Percentiles rank a stretch among this genome's conserved stretches.
phyloP scores from a whole-genome alignment of 2,797 vertebrate genomes.

The Anisognathus igniventris region DNA sequence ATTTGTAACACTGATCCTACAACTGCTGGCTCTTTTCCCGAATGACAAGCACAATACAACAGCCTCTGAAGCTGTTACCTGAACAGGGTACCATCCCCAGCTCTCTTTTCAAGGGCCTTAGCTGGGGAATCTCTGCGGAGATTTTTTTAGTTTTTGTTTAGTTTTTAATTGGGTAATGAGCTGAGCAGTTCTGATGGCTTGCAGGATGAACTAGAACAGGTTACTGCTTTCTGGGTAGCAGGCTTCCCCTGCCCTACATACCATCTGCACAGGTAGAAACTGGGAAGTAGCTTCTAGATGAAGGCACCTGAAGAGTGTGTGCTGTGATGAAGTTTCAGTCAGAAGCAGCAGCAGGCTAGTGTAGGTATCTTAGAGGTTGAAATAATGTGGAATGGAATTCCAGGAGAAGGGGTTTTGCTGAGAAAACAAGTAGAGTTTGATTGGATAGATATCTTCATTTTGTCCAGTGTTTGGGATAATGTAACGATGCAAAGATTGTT shows the following conservation, averaged over 20 bases:
- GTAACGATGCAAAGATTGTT: background rate
- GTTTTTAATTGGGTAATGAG: slow-evolving; percentile 70
- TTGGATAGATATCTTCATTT: background rate
- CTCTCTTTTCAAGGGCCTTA: slow-evolving; percentile 63
- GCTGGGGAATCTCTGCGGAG: slow-evolving; percentile 65
- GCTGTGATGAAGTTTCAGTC: slow-evolving; percentile 7
- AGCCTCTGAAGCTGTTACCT: slow-evolving; percentile 78
- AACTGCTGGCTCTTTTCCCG: slow-evolving; percentile 70
- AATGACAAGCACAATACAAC: slow-evolving; percentile 77
- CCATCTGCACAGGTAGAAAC: slow-evolving; percentile 25
- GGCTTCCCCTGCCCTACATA: background rate
- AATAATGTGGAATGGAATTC: slow-evolving; percentile 32
- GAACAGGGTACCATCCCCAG: slow-evolving; percentile 69
- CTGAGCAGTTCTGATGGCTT: slow-evolving; percentile 65
- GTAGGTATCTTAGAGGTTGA: slow-evolving; percentile 15
- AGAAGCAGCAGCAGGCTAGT: background rate
- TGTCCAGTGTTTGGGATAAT: background rate
- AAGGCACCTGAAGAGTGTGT: background rate
- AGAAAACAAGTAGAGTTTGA: background rate
- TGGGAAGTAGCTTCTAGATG: slow-evolving; percentile 8
- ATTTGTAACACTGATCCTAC: slow-evolving; percentile 19
- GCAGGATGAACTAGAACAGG: slow-evolving; percentile 36
- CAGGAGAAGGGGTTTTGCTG: background rate
- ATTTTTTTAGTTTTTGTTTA: slow-evolving; percentile 67
- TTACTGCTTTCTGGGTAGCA: slow-evolving; percentile 46